phyloP scores from a whole-genome alignment of 2,888 invertebrate genomes.

The Eupithecia exiguata region DNA sequence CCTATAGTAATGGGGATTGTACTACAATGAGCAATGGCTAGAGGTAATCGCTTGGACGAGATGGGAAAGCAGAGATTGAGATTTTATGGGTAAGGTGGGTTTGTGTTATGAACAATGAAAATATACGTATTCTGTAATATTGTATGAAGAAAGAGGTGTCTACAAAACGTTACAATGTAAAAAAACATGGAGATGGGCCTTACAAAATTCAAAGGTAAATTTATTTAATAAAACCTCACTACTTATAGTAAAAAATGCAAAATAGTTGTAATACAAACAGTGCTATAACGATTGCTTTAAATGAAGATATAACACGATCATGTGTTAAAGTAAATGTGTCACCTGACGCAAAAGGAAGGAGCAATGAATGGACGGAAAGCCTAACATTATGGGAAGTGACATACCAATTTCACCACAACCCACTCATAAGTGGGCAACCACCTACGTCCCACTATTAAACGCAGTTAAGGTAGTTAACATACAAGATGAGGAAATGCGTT shows the following conservation, averaged over 20 bases:
- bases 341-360: slow-evolving; percentile 31
- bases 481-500: slow-evolving; percentile 17
- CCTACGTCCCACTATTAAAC: slow-evolving; percentile 27
- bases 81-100: slow-evolving; percentile 5
- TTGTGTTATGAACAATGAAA: slow-evolving; percentile 3
- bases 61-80: slow-evolving; percentile 41
- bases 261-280: not conserved
- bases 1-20: slow-evolving; percentile 42
- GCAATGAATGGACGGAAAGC: slow-evolving; percentile 38
- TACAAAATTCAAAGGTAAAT: not conserved
- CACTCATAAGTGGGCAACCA: slow-evolving; percentile 28
- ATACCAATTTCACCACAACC: slow-evolving; percentile 39
- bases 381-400: slow-evolving; percentile 39
- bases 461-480: slow-evolving; percentile 20
- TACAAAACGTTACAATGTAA: not conserved
- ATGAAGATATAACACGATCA: no score
- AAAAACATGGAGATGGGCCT: not conserved
- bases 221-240: not conserved
- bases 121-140: not conserved
- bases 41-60: slow-evolving; percentile 39
- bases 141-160: not conserved
- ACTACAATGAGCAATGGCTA: slow-evolving; percentile 44
- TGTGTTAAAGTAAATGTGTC: slow-evolving; percentile 9
- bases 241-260: not conserved
- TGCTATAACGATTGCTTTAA: no score